Base-by-base conservation (phyloP, 2,113 vertebrate genomes). In the Hypomesus transpacificus region DNA sequence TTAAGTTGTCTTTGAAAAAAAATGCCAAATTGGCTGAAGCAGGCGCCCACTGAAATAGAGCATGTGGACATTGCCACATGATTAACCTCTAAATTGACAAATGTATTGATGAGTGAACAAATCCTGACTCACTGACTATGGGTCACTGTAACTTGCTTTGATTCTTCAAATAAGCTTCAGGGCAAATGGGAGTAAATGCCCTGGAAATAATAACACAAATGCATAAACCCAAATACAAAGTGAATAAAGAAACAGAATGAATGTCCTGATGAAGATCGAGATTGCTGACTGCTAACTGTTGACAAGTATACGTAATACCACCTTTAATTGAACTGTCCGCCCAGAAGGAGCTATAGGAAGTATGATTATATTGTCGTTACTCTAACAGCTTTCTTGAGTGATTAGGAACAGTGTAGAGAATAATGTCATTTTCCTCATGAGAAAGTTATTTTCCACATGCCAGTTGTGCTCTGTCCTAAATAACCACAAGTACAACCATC, bases 401-500 rank as follows among this genome's bases (percentile, higher is more conserved):
- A 46, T 46, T 46, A 46, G 39, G 52, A 53, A 53, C 16, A 53
- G 52, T 3, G 53, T 18, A 56, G 17, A 56, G 4, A 16, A 56
- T 1, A n/a, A 59, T 14, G 20, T 59, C 1, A 20, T 59, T 82
- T 73, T 68, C 83, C 73, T 71, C 88, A 85, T 82, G 79, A 85
- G 82, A 90, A 91, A 89, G 90, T 91, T 88, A 91, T 89, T 84
- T 79, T 86, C 80, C 61, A 79, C 78, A 81, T 83, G 86, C 86
- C 89, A 87, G 84, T 87, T 79, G 81, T 84, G 83, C 78, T 81
- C 81, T 71, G 82, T 82, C 81, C 82, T 88, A 88, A 89, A 89
- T 91, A 91, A 87, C 82, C 83, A 81, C 88, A 87, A 86, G 83
- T 86, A 88, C 80, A 90, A 84, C 82, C 85, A 80, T 89, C 86